phyloP scores from a whole-genome alignment of 2,888 invertebrate species.

The Andrena dorsata region DNA sequence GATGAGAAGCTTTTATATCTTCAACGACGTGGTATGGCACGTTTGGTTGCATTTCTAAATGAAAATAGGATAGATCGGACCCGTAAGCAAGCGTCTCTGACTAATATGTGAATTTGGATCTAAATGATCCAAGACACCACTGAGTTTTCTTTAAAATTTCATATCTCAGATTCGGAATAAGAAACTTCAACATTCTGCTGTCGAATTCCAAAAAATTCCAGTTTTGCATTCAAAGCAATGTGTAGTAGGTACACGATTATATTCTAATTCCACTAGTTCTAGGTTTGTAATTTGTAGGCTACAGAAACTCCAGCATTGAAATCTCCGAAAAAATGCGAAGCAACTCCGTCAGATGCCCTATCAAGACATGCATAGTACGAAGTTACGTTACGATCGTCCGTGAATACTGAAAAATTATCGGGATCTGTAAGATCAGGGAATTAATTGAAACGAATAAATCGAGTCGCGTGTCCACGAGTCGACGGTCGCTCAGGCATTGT shows the following conservation, averaged over 20 bases:
- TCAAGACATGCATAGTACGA: neutral
- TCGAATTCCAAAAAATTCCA: neutral
- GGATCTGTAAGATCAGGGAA: constrained; percentile 13
- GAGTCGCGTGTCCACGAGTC: constrained; percentile 23
- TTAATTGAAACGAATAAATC: constrained; percentile 49
- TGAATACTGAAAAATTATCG: neutral
- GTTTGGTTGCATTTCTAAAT: too few species aligned
- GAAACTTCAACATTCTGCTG: neutral
- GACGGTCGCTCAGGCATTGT: constrained; percentile 18
- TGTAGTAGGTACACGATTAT: neutral
- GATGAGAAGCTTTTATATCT: too few species aligned
- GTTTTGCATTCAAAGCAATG: neutral
- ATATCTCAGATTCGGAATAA: too few species aligned
- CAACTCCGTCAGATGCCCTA: neutral
- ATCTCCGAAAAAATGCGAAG: neutral
- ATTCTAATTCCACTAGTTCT: neutral
- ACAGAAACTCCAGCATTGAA: constrained; percentile 5
- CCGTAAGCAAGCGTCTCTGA: too few species aligned
- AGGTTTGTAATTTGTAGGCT: neutral
- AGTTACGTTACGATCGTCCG: neutral
- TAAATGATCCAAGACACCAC: too few species aligned
- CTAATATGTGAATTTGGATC: too few species aligned
- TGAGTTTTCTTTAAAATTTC: too few species aligned
- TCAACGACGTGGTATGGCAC: too few species aligned
- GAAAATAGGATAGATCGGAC: too few species aligned